phyloP scores from a whole-genome alignment of 2,888 invertebrate genomes.

The Lagria hirta region DNA sequence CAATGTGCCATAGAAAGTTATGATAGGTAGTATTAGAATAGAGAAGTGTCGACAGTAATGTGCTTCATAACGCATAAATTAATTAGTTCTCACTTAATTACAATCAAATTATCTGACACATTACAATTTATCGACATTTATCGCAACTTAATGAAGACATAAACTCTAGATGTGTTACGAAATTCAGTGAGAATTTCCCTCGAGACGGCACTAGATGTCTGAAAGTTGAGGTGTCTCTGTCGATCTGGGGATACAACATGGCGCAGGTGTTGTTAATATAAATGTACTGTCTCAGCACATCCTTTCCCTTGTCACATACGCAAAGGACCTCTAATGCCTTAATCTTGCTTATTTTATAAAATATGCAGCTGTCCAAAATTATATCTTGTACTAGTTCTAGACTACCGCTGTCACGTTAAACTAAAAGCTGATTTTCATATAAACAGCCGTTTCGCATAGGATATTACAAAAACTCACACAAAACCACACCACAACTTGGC shows the following conservation, averaged over 20 bases:
- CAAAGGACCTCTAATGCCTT: slow-evolving; percentile 27
- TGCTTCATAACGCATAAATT: slow-evolving; percentile 25
- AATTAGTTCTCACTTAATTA: slow-evolving; percentile 27
- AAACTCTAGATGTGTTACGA: slow-evolving; percentile 40
- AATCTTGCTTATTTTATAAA: slow-evolving; percentile 25
- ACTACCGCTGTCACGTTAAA: background rate
- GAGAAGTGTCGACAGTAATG: slow-evolving; percentile 18
- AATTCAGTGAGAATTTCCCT: slow-evolving; percentile 41
- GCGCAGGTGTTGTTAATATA: slow-evolving; percentile 32
- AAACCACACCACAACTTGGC: too few species aligned
- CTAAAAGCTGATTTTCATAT: slow-evolving; percentile 14
- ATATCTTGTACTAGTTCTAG: slow-evolving; percentile 10
- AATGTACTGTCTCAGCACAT: slow-evolving; percentile 29
- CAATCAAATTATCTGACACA: slow-evolving; percentile 25
- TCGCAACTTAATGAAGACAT: slow-evolving; percentile 46
- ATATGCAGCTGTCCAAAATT: slow-evolving; percentile 16
- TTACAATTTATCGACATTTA: slow-evolving; percentile 44
- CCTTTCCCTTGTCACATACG: slow-evolving; percentile 22
- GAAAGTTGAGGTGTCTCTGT: slow-evolving; percentile 25
- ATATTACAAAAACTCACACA: too few species aligned
- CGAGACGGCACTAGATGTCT: slow-evolving; percentile 26
- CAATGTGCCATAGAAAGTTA: too few species aligned
- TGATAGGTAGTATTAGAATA: too few species aligned
- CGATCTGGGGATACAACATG: slow-evolving; percentile 22
- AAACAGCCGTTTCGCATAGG: too few species aligned